Evolutionary conservation across 2,113 vertebrate genomes (phyloP).

Genomic region (Microtus ochrogaster): DNA sequence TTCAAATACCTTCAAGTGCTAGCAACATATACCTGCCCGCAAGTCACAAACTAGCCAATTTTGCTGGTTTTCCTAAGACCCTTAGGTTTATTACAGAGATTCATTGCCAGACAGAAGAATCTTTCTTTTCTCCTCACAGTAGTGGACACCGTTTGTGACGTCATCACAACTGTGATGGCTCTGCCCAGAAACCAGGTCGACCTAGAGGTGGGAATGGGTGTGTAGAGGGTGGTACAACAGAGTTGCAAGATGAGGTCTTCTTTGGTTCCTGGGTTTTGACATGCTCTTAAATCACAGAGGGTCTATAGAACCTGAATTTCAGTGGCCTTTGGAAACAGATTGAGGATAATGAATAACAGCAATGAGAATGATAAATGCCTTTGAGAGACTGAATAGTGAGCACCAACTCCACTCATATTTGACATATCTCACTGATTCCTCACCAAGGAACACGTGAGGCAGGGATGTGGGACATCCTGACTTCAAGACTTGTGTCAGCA

Average conservation of each 20-base stretch:
- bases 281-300: neutral
- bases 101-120: neutral
- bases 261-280: neutral
- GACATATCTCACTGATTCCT: neutral
- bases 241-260: neutral
- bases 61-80: constrained; percentile 28
- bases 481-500: neutral
- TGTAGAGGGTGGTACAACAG: neutral
- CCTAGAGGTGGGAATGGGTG: neutral
- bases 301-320: neutral
- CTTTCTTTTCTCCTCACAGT: constrained; percentile 71
- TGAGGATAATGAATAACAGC: neutral
- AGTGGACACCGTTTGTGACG: neutral
- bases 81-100: neutral
- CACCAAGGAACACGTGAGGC: neutral
- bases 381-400: neutral
- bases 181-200: neutral
- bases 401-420: neutral
- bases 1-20: constrained; percentile 30
- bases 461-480: neutral
- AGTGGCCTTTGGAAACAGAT: neutral
- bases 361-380: neutral
- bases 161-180: neutral
- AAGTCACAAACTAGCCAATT: constrained; percentile 5
- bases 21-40: neutral